A percentile compares a stretch with the other conserved stretches of the same genome.
Conservation (phyloP, 2,113 vertebrate genomes). For the Mesitornis unicolor region DNA sequence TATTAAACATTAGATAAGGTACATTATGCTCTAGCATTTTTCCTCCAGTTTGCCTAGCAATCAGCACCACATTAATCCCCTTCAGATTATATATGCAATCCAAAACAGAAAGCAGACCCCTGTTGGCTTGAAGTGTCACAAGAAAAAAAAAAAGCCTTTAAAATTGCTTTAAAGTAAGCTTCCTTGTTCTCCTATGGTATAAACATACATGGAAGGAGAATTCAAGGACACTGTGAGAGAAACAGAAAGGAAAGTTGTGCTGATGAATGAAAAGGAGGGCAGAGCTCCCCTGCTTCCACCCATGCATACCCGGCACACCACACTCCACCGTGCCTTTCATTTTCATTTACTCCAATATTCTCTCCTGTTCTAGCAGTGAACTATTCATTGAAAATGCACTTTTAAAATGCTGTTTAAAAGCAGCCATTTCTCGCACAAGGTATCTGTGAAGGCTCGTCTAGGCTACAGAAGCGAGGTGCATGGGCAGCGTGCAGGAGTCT, state of each 20-base stretch:
- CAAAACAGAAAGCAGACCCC: background rate
- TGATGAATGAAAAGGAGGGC: background rate
- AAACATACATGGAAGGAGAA: background rate
- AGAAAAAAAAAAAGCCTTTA: background rate
- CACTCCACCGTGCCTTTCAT: background rate
- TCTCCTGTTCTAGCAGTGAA: background rate
- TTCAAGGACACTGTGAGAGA: background rate
- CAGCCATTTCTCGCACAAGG: background rate
- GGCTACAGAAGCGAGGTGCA: background rate
- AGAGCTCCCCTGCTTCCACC: background rate
- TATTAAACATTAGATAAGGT: constrained; percentile 9
- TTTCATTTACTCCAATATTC: background rate
- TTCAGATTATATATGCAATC: background rate
- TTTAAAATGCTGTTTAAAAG: background rate
- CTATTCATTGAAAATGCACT: background rate
- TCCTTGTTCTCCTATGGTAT: background rate
- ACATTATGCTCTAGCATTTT: background rate
- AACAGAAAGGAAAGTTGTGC: background rate
- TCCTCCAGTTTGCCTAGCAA: background rate
- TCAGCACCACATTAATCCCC: background rate
- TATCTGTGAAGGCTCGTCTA: background rate
- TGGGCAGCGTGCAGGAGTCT: background rate
- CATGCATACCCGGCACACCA: rapidly evolving
- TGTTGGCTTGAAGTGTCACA: background rate
- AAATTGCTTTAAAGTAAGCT: background rate